Evolutionary conservation across 2,797 vertebrate species (phyloP).

Genomic region (Dryobates pubescens): DNA sequence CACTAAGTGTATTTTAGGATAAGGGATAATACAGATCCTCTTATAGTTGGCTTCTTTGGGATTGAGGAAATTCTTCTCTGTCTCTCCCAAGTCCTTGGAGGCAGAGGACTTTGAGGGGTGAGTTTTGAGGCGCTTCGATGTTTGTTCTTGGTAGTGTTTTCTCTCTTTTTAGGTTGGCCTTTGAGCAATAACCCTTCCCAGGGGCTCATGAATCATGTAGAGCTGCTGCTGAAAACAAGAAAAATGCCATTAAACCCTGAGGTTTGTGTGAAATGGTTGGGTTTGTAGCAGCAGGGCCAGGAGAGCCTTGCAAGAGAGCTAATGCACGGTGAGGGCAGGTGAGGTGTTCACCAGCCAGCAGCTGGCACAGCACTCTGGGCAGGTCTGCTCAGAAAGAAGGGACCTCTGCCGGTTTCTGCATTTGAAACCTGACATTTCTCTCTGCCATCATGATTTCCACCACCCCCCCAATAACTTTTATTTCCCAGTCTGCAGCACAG

Average conservation of each 20-base stretch:
- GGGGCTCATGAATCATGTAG: background rate
- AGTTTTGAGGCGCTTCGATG: background rate
- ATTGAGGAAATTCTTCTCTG: background rate
- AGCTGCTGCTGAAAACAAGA: background rate
- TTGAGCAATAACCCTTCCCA: background rate
- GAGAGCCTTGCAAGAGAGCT: background rate
- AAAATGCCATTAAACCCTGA: background rate
- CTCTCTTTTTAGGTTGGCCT: background rate
- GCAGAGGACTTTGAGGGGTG: background rate
- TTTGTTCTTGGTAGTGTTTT: background rate
- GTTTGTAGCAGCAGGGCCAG: background rate
- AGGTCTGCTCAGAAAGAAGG: background rate
- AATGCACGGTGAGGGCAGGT: background rate
- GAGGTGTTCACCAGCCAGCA: background rate
- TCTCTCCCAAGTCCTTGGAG: background rate
- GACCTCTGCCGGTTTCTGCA: background rate
- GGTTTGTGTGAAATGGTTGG: background rate
- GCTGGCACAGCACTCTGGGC: background rate
- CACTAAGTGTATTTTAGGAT: background rate
- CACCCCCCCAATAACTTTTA: background rate
- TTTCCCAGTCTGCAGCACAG: accelerated
- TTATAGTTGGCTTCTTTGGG: background rate
- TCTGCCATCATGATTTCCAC: accelerated
- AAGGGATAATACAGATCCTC: background rate
- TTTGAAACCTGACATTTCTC: background rate